Conservation (phyloP, 2,113 vertebrate genomes). For the Diadophis punctatus region DNA sequence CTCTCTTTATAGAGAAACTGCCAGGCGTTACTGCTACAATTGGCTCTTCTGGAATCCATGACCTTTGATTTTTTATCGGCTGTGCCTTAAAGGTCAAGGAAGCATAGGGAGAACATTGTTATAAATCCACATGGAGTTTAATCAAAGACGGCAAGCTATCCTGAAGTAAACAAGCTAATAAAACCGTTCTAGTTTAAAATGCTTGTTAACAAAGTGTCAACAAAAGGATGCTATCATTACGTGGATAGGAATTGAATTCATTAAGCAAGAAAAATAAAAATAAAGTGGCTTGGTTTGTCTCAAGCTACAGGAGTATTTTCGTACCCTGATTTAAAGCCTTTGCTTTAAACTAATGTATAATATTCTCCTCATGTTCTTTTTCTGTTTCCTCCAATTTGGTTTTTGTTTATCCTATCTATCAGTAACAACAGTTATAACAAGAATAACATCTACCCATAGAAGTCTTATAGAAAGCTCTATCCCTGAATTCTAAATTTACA, state of each 20-base stretch:
- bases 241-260: constrained; percentile 68
- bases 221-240: constrained; percentile 57
- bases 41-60: constrained; percentile 59
- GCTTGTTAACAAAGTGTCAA: constrained; percentile 64
- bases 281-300: constrained; percentile 54
- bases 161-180: constrained; percentile 71
- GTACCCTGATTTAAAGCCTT: constrained; percentile 47
- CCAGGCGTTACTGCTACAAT: constrained; percentile 69
- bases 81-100: constrained; percentile 73
- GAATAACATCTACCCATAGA: constrained; percentile 20
- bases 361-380: neutral
- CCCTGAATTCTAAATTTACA: constrained; percentile 56
- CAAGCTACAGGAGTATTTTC: constrained; percentile 59
- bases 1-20: constrained; percentile 50
- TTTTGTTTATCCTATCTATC: neutral
- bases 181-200: constrained; percentile 61
- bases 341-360: constrained; percentile 32
- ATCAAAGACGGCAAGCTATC: constrained; percentile 71
- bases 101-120: constrained; percentile 61
- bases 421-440: neutral
- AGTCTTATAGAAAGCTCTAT: constrained; percentile 51
- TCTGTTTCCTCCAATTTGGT: neutral
- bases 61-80: constrained; percentile 75
- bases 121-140: constrained; percentile 77
- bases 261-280: constrained; percentile 64